Evolutionary conservation across 2,113 vertebrate genomes (phyloP), one percentile per base, ranked within the genome.

Genomic region (Cacatua alba): DNA sequence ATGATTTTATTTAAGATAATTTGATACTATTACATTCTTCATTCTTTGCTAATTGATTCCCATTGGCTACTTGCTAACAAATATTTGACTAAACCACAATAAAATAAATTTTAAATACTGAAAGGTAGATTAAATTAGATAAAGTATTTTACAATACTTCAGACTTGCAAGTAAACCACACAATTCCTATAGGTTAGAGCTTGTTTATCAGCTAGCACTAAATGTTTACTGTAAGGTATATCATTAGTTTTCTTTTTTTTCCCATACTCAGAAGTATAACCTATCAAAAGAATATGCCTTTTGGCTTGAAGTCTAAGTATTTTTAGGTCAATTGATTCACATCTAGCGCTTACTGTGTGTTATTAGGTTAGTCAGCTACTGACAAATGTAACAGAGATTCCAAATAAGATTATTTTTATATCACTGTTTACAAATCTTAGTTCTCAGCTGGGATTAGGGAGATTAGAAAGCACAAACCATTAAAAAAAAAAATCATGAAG

Each of bases 371-470:
- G 86, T 85, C 75, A 91, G 52, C 49, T 74, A 67, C 43, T 81
- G 84, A 87, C 39, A 94, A 84, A 95, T 94, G 59, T 89, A 81
- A 79, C 41, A 92, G 39, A 82, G 59, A 92, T 92, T 90, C 79
- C 63, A 88, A 92, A 91, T 48, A 92, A 83, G 92, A 92, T 95
- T 96, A 92, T 94, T 96, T 92, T 94, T 93, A 77, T 91, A 95
- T 69, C 77, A 81, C 41, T 88, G 48, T 85, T 94, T 90, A 91
- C 60, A 85, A 89, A 95, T 95, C 43, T 84, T 70, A 95, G 55
- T 87, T 89, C 62, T 95, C 77, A 92, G 17, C 2, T 72, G 65
- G 68, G 72, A 95, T 86, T 92, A 92, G n/a, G 41, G 57, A 2
- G 51, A 92, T 92, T 79, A 93, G 63, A 94, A 92, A 87, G 33